Evolutionary conservation across 2,113 vertebrate species (phyloP).

Genomic region (Prietella phreatophila): DNA sequence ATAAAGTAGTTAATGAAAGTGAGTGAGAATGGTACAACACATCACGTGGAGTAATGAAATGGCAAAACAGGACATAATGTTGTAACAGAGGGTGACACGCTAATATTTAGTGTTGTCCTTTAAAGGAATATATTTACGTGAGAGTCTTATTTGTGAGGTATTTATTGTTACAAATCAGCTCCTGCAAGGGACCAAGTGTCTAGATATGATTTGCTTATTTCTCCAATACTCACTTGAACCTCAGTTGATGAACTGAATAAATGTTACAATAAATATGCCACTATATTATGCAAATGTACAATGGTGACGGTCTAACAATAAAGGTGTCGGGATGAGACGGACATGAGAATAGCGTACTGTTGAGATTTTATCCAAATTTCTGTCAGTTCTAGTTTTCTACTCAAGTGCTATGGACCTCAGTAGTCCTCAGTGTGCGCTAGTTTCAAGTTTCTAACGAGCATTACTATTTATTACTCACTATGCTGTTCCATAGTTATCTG

Average conservation of each 20-base stretch:
- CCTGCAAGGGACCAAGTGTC: background rate
- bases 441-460: background rate
- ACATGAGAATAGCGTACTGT: no score
- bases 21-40: background rate
- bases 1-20: background rate
- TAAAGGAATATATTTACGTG: background rate
- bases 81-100: background rate
- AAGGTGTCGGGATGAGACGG: no score
- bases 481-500: background rate
- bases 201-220: background rate
- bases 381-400: no score
- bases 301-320: no score
- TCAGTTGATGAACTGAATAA: background rate
- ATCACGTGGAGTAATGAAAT: background rate
- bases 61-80: background rate
- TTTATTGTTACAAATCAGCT: background rate
- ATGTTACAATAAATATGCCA: background rate
- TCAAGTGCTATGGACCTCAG: no score
- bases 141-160: background rate
- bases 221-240: background rate
- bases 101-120: background rate
- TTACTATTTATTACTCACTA: background rate
- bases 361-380: no score
- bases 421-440: background rate
- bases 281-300: no score